phyloP scores from a whole-genome alignment of 2,888 invertebrate genomes.

The Chymomyza fuscimana region DNA sequence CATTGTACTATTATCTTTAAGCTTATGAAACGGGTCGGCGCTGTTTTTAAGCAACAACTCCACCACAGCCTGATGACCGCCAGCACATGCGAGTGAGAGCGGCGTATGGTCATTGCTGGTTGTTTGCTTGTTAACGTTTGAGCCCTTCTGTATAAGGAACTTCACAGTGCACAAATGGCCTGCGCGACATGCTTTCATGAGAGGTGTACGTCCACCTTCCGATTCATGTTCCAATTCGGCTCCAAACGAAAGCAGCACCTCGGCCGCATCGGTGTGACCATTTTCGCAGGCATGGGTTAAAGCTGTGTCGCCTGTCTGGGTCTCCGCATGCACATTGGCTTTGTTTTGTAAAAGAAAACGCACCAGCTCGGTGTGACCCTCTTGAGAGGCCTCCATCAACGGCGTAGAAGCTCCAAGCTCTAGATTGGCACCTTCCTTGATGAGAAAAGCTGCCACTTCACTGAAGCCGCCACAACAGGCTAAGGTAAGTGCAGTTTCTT shows the following conservation, averaged over 20 bases:
- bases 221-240: conserved; percentile 97
- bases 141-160: conserved; percentile 93
- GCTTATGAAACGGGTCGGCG: conserved; percentile 96
- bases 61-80: conserved; percentile 96
- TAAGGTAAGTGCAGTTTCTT: conserved; percentile 96
- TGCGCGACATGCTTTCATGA: conserved; percentile 99
- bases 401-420: conserved; percentile 98
- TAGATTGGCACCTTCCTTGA: conserved; percentile 96
- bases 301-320: conserved; percentile 97
- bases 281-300: conserved; percentile 99
- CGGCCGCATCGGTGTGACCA: conserved; percentile 98
- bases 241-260: conserved; percentile 92
- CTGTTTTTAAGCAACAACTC: conserved; percentile 94
- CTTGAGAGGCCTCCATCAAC: conserved; percentile 99
- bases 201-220: conserved; percentile 97
- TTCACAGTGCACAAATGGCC: conserved; percentile 98
- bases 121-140: conserved; percentile 92
- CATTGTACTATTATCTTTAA: conserved; percentile 99
- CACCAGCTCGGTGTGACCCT: conserved; percentile 95
- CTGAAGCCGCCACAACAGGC: conserved; percentile 97
- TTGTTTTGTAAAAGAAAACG: conserved; percentile 90
- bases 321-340: conserved; percentile 95
- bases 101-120: conserved; percentile 98
- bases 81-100: conserved; percentile 96
- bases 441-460: conserved; percentile 96